Percentiles rank a stretch among this genome's conserved stretches.
phyloP scores from a whole-genome alignment of 2,113 vertebrate species.

The Okapia johnstoni region DNA sequence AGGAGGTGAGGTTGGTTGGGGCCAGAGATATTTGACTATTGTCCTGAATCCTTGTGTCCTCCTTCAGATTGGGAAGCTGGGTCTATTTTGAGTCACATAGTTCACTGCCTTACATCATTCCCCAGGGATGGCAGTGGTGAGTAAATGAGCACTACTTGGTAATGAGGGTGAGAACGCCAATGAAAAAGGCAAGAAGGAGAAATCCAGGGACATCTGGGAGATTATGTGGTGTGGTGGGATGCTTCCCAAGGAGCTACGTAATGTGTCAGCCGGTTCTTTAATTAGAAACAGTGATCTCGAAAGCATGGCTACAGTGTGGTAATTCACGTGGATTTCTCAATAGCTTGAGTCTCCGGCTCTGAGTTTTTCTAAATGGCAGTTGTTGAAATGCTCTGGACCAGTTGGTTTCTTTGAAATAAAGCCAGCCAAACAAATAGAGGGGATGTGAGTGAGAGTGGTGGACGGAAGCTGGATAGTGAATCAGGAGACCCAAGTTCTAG shows the following conservation, averaged over 20 bases:
- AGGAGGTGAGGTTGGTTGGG: neutral
- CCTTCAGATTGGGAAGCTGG: neutral
- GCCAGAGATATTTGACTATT: neutral
- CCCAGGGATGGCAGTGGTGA: neutral
- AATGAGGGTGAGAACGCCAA: neutral
- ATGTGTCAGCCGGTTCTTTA: conserved; percentile 1
- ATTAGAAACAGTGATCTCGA: conserved; percentile 25
- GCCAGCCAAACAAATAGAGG: neutral
- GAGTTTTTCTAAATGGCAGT: neutral
- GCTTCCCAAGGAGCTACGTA: neutral
- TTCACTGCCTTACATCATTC: neutral
- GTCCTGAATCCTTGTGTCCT: neutral
- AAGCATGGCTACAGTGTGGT: neutral
- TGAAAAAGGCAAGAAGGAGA: conserved; percentile 17
- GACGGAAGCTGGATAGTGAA: neutral
- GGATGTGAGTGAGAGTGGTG: neutral
- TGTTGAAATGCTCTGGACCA: neutral
- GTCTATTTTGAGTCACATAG: neutral
- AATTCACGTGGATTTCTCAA: conserved; percentile 34
- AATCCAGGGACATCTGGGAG: neutral
- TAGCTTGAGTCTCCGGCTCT: neutral
- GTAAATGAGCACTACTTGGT: conserved; percentile 19
- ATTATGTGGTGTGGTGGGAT: neutral
- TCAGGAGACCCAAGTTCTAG: neutral
- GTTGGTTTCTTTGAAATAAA: neutral